phyloP scores from a whole-genome alignment of 92 coral and sea anemone species.

The Porites evermanni region DNA sequence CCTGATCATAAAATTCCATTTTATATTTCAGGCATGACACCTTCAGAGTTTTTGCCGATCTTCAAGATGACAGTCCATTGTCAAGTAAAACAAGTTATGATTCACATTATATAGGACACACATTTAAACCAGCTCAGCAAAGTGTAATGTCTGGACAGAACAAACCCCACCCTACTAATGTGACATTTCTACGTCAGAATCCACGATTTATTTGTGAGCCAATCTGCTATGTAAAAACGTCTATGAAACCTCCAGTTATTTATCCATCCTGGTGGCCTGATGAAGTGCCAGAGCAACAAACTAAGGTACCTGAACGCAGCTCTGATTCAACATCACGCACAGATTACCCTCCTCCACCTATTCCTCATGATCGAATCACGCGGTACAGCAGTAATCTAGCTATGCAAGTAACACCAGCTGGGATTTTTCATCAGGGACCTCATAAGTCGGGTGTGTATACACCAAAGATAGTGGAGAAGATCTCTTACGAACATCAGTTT shows the following conservation, averaged over 20 bases:
- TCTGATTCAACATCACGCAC: slow-evolving; percentile 89
- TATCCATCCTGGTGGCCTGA: slow-evolving; percentile 94
- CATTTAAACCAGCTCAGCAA: slow-evolving; percentile 78
- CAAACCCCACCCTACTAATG: slow-evolving; percentile 94
- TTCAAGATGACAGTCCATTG: slow-evolving; percentile 41
- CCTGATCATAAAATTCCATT: not conserved
- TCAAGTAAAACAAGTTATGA: slow-evolving; percentile 76
- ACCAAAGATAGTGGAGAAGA: slow-evolving; percentile 70
- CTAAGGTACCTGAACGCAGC: slow-evolving; percentile 74
- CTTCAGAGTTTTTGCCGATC: slow-evolving; percentile 83
- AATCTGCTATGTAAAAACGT: slow-evolving; percentile 86
- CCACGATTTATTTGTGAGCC: slow-evolving; percentile 94
- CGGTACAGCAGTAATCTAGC: slow-evolving; percentile 42
- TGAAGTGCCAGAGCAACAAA: slow-evolving; percentile 68
- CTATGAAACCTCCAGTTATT: slow-evolving; percentile 42
- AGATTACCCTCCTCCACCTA: slow-evolving; percentile 69
- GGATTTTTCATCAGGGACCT: slow-evolving; percentile 46
- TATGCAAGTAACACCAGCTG: slow-evolving; percentile 41
- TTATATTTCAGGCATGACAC: slow-evolving; percentile 75
- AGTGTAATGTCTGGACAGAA: slow-evolving; percentile 78
- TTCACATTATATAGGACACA: slow-evolving; percentile 78
- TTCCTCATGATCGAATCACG: slow-evolving; percentile 26
- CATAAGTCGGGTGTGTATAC: slow-evolving; percentile 6
- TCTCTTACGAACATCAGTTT: slow-evolving; percentile 96
- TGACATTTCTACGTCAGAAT: slow-evolving; percentile 91